Evolutionary conservation across 1,140 invertebrate species (phyloP).

Genomic region (Subanguina moxae): DNA sequence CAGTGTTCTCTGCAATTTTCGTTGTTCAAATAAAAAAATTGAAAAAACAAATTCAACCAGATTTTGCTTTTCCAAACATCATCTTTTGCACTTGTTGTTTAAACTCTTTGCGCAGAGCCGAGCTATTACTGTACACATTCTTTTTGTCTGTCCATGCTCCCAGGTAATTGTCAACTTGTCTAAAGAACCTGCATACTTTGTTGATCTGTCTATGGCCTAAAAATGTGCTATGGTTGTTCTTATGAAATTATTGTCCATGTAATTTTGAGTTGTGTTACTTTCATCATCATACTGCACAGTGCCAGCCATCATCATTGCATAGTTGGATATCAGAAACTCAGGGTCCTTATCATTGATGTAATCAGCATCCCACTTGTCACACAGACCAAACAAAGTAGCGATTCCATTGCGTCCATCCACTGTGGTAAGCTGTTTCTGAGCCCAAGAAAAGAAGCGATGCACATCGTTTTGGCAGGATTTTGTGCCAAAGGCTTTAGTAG

Average conservation of each 20-base stretch:
- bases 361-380: not conserved
- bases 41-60: not conserved
- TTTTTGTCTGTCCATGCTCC: slow-evolving; percentile 40
- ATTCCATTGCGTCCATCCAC: not conserved
- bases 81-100: slow-evolving; percentile 61
- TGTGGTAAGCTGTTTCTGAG: not conserved
- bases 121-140: slow-evolving; percentile 70
- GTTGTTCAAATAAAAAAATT: no score
- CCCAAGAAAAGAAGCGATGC: not conserved
- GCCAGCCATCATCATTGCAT: not conserved
- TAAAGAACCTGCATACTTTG: not conserved
- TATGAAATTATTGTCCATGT: not conserved
- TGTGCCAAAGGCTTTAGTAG: not conserved
- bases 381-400: no score
- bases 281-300: slow-evolving; percentile 4
- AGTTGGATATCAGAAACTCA: not conserved
- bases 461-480: not conserved
- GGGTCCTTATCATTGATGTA: slow-evolving; percentile 1
- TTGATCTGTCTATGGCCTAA: no score
- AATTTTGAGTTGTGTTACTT: no score
- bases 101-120: slow-evolving; percentile 68
- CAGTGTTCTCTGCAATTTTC: no score
- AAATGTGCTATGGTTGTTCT: no score
- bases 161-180: not conserved
- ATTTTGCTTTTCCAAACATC: not conserved